Evolutionary conservation across 2,797 vertebrate species (phyloP).

Genomic region (Vireo griseus): DNA sequence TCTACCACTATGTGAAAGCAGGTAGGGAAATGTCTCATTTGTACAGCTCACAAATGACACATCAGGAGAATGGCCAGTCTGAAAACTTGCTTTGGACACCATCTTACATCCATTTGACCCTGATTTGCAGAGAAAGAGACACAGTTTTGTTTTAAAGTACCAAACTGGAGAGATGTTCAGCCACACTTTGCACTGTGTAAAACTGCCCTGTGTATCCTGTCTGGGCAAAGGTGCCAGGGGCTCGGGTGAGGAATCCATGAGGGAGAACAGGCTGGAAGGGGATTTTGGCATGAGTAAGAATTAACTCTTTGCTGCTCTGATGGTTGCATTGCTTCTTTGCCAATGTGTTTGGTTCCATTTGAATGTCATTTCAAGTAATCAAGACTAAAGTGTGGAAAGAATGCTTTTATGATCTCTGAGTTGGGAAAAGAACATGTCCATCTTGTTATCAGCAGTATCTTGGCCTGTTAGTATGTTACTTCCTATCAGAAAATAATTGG

Average conservation of each 20-base stretch:
- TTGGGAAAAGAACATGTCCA: not conserved
- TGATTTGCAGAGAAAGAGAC: not conserved
- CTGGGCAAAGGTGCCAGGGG: not conserved
- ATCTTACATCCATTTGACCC: rapidly evolving
- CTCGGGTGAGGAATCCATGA: not conserved
- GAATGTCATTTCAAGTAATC: not conserved
- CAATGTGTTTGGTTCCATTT: not conserved
- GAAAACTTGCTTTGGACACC: not conserved
- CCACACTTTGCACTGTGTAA: not conserved
- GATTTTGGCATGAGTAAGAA: not conserved
- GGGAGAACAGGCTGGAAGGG: not conserved
- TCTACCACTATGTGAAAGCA: not conserved
- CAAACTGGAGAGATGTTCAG: not conserved
- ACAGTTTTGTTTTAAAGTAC: not conserved
- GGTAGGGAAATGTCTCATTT: not conserved
- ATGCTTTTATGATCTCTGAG: not conserved
- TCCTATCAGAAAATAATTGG: not conserved
- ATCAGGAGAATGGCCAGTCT: rapidly evolving
- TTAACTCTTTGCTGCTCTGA: not conserved
- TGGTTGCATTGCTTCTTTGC: not conserved
- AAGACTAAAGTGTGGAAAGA: not conserved
- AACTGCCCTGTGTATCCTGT: not conserved
- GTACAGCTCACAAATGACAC: not conserved
- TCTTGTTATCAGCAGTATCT: not conserved
- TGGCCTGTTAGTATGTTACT: not conserved